Base-by-base conservation (phyloP, 1,140 invertebrate genomes). In the Drosophila chauvacae region DNA sequence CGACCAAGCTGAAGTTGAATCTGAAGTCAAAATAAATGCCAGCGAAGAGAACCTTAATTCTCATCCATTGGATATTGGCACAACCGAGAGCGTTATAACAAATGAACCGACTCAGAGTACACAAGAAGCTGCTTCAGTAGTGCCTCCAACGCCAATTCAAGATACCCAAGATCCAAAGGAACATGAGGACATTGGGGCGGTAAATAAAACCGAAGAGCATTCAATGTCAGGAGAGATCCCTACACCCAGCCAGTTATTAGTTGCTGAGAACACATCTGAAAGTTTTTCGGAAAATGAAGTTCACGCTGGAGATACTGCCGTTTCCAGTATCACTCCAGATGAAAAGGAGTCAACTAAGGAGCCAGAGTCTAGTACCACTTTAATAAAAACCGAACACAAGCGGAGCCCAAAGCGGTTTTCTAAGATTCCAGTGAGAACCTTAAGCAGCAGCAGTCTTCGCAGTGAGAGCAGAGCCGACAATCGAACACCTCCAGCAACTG, bases 351-450 rank as follows among this genome's bases (percentile, higher is more conserved):
- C 42, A n/a, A 26, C 9, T 9, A 2, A 33, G 10, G 55, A 45
- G 9, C 2, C n/a, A 16, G 33, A 20, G 0, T 37, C 53, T 10
- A 61, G 20, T 18, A 59, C n/a, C 0, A 20, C 55, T 11, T 7
- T 30, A 11, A 51, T 44, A 47, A 11, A 28, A 2, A 9, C 14
- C 13, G 61, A 62, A 7, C 47, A 70, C 1, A 80, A 77, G 37
- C 63, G 61, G 2, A 82, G 60, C 51, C 62, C 63, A 0, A 91
- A 76, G 10, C 75, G 71, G n/a, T 59, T 84, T 28, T 91, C 90
- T 1, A 91, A 84, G 44, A 91, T 91, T 55, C 90, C 90, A 1
- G 77, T 91, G 1, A 72, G 90, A 68, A 84, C 90, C 2, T 26
- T 65, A 5, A 91, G 85, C 33, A 75, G 48, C 23, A 80, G 44